phyloP scores from a whole-genome alignment of 2,113 vertebrate species.

The Thinocorus orbignyianus region DNA sequence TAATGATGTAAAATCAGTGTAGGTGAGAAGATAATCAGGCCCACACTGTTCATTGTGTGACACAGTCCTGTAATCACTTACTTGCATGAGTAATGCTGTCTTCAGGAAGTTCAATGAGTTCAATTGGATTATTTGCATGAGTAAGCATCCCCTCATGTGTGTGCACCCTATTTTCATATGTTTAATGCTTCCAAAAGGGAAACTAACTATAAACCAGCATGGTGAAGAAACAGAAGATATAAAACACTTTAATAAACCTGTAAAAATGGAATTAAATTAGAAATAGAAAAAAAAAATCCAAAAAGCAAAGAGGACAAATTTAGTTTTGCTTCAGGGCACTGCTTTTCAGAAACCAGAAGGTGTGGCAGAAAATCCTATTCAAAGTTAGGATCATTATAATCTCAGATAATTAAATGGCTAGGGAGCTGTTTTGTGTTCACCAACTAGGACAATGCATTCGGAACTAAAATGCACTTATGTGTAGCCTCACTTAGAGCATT shows the following conservation, averaged over 20 bases:
- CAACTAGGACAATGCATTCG: background rate
- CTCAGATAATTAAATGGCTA: conserved; percentile 57
- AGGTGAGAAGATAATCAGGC: conserved; percentile 58
- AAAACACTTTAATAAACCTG: background rate
- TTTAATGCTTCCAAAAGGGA: conserved; percentile 40
- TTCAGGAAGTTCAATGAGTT: conserved; percentile 60
- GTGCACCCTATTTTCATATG: conserved; percentile 45
- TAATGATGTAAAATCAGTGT: conserved; percentile 15
- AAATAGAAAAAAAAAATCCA: background rate
- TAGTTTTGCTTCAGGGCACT: background rate
- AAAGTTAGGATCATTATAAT: conserved; percentile 46
- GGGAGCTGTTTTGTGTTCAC: conserved; percentile 51
- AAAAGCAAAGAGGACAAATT: background rate
- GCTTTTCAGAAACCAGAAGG: conserved; percentile 38
- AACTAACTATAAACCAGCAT: background rate
- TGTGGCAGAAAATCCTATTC: conserved; percentile 14
- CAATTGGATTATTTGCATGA: conserved; percentile 63
- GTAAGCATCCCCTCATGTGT: conserved; percentile 61
- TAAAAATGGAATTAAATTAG: background rate
- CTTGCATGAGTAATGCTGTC: conserved; percentile 63
- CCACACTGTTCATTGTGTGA: conserved; percentile 22
- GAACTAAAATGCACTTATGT: conserved; percentile 22
- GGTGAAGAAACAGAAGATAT: background rate
- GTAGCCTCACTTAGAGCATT: conserved; percentile 46
- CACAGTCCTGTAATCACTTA: conserved; percentile 56